A percentile compares a stretch with the other conserved stretches of the same genome.
Evolutionary conservation across 2,797 vertebrate genomes (phyloP).

Genomic region (Leptatherina wallacei): DNA sequence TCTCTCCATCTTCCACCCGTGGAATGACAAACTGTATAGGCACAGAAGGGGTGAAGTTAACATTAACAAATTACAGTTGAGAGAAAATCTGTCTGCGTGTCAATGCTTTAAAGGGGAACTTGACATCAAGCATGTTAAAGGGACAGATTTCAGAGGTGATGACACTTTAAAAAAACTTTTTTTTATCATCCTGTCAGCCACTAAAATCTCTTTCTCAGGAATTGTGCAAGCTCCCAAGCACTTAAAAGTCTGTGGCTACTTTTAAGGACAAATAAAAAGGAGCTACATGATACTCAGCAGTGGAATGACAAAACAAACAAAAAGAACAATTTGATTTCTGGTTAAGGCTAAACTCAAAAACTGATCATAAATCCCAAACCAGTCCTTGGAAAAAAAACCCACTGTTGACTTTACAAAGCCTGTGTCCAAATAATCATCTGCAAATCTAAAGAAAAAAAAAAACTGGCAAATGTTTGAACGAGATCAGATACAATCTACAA

Average conservation of each 20-base stretch:
- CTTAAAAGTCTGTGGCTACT: constrained; percentile 60
- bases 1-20: constrained; percentile 65
- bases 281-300: constrained; percentile 71
- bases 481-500: constrained; percentile 87
- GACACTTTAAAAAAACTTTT: constrained; percentile 25
- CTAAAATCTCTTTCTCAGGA: constrained; percentile 18
- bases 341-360: constrained; percentile 72
- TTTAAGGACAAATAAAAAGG: constrained; percentile 66
- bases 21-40: constrained; percentile 85
- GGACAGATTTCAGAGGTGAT: constrained; percentile 47
- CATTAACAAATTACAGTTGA: constrained; percentile 56
- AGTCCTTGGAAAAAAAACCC: constrained; percentile 65
- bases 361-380: constrained; percentile 83
- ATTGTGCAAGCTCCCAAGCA: constrained; percentile 42
- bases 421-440: constrained; percentile 74
- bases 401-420: constrained; percentile 84
- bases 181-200: constrained; percentile 33
- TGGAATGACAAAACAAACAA: constrained; percentile 81
- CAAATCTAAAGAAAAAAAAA: constrained; percentile 89
- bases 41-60: constrained; percentile 74
- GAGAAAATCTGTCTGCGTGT: constrained; percentile 57
- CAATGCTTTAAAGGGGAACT: constrained; percentile 74
- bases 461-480: constrained; percentile 84
- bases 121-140: constrained; percentile 72
- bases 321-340: constrained; percentile 80